Conservation (phyloP, 2,888 invertebrate species). For the Tinea trinotella region DNA sequence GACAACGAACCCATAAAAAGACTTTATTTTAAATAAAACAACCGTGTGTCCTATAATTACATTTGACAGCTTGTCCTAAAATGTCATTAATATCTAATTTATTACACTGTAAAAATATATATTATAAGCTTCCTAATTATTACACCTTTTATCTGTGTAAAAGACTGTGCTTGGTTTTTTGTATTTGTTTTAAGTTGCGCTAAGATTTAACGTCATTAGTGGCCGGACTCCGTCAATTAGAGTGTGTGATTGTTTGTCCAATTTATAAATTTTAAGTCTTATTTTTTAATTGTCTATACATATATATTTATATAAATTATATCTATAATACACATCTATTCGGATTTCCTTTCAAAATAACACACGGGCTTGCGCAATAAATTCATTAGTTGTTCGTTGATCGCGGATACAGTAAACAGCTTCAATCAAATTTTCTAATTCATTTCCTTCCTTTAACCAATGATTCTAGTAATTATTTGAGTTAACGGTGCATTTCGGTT, state of each 20-base stretch:
- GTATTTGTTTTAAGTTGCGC: too few species aligned
- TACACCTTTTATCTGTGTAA: too few species aligned
- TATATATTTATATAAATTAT: neutral
- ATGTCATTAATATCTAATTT: neutral
- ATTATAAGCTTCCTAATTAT: too few species aligned
- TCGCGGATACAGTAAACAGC: conserved; percentile 10
- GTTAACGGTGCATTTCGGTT: neutral
- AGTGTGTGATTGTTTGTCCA: too few species aligned
- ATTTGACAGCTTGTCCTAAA: conserved; percentile 25
- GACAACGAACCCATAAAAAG: conserved; percentile 68
- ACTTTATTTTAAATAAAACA: neutral
- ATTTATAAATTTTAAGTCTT: too few species aligned
- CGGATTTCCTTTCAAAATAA: conserved; percentile 8
- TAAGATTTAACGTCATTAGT: too few species aligned
- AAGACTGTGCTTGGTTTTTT: too few species aligned
- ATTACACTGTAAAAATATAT: neutral
- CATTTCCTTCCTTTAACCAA: conserved; percentile 15
- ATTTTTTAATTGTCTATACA: too few species aligned
- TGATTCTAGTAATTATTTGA: conserved; percentile 6
- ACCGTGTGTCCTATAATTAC: neutral
- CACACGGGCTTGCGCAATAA: conserved; percentile 9
- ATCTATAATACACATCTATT: conserved; percentile 1
- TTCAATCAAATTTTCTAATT: conserved; percentile 19
- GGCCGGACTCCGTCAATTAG: too few species aligned
- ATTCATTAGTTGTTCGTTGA: conserved; percentile 1